Evolutionary conservation across 2,888 invertebrate genomes (phyloP).

Genomic region (Stenodema calcarata): DNA sequence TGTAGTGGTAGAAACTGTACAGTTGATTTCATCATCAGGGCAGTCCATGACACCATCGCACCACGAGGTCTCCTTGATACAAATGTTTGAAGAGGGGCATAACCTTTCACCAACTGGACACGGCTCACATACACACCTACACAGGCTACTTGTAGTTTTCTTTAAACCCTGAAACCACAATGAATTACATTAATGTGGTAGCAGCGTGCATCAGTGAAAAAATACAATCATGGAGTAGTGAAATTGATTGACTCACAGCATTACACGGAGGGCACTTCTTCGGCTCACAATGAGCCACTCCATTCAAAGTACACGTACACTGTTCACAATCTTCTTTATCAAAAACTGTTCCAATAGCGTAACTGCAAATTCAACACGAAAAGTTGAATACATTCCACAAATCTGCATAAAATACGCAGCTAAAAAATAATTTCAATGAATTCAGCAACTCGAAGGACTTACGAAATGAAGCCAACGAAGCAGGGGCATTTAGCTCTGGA

Average conservation of each 20-base stretch:
- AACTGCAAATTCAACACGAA: slow-evolving; percentile 33
- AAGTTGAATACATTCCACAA: neutral
- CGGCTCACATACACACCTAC: slow-evolving; percentile 76
- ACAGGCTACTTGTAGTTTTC: slow-evolving; percentile 67
- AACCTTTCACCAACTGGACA: slow-evolving; percentile 72
- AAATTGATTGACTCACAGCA: slow-evolving; percentile 60
- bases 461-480: slow-evolving; percentile 71
- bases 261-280: slow-evolving; percentile 74
- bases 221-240: neutral
- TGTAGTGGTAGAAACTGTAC: slow-evolving; percentile 61
- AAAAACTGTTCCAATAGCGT: slow-evolving; percentile 72
- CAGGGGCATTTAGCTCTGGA: slow-evolving; percentile 79
- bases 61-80: slow-evolving; percentile 75
- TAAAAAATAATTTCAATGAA: neutral
- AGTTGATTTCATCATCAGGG: slow-evolving; percentile 79
- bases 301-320: slow-evolving; percentile 80
- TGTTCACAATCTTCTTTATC: slow-evolving; percentile 77
- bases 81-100: slow-evolving; percentile 77
- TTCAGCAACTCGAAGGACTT: slow-evolving; percentile 58
- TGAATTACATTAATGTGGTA: neutral
- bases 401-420: neutral
- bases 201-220: neutral
- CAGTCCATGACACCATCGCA: slow-evolving; percentile 84
- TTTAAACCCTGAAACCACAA: slow-evolving; percentile 52
- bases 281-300: slow-evolving; percentile 72